Evolutionary conservation across 2,888 invertebrate species (phyloP), one percentile per base, ranked within the genome.

Genomic region (Brenthis ino): DNA sequence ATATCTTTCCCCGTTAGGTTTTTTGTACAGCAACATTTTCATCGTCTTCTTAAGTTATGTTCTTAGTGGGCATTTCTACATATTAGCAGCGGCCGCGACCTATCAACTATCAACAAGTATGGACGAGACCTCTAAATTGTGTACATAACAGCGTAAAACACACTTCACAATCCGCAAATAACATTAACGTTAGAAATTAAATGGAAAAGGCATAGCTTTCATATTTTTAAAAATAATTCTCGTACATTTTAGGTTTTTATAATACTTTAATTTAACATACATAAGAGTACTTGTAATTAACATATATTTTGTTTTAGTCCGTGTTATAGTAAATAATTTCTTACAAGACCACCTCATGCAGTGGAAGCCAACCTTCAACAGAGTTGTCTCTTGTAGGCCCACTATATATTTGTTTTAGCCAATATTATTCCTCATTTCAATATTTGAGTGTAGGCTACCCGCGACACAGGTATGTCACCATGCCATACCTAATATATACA

Each of bases 51-150:
- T 63, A 13, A 67, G 16, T 63, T 50, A 51, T 55, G n/a, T 24
- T 48, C 48, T 58, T 14, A 53, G 47, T 48, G 68, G 56, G 11
- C 37, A 14, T 12, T 57, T 53, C 20, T 16, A 56, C 13, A 43
- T 57, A 48, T 33, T 16, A 51, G 16, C 63, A 12, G 50, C 57
- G 72, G 71, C 74, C 66, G 72, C 69, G 72, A 77, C 72, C 65
- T 70, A 75, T 76, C 77, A 76, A 78, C 78, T 77, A 78, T 79
- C 80, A 82, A 79, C 79, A 78, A 67, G 74, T 76, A 70, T 75
- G 77, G 75, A 77, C 74, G 74, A 53, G 60, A 37, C 69, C 60
- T 72, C 64, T 51, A 50, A 57, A 67, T 47, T 79, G 75, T 81
- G 78, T 82, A 76, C 72, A 60, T 71, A 77, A 47, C 24, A 50